Conservation (phyloP, 2,113 vertebrate genomes). For the Oncorhynchus kisutch region DNA sequence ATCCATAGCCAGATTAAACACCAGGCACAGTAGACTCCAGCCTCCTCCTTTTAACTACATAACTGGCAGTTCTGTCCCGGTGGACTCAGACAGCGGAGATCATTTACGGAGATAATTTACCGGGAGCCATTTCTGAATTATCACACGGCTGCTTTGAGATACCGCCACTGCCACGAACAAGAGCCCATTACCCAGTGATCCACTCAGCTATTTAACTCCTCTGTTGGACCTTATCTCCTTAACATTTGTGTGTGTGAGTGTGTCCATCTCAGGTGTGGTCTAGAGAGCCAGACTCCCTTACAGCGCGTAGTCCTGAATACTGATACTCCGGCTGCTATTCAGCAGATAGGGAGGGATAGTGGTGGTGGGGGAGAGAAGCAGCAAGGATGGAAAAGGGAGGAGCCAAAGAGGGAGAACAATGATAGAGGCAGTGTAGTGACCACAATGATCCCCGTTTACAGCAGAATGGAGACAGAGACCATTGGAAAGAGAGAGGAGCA, state of each 20-base stretch:
- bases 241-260: neutral
- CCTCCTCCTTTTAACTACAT: neutral
- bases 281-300: neutral
- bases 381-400: neutral
- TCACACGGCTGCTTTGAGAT: neutral
- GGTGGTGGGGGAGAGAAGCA: neutral
- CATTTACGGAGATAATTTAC: slow-evolving; percentile 48
- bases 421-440: neutral
- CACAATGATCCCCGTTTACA: too few relatives aligned
- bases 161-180: slow-evolving; percentile 13
- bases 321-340: neutral
- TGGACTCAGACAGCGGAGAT: slow-evolving; percentile 19
- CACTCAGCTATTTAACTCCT: slow-evolving; percentile 14
- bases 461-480: neutral
- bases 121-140: slow-evolving; percentile 28
- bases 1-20: slow-evolving; percentile 46
- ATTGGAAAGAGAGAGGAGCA: neutral
- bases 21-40: slow-evolving; percentile 4
- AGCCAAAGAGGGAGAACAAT: neutral
- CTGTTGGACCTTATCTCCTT: slow-evolving; percentile 10
- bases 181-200: slow-evolving; percentile 36
- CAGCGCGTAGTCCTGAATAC: neutral
- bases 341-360: neutral
- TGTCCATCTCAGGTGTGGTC: neutral
- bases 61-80: slow-evolving; percentile 12